Conservation (phyloP, 2,888 invertebrate genomes). For the Sphaeridia pumilis region DNA sequence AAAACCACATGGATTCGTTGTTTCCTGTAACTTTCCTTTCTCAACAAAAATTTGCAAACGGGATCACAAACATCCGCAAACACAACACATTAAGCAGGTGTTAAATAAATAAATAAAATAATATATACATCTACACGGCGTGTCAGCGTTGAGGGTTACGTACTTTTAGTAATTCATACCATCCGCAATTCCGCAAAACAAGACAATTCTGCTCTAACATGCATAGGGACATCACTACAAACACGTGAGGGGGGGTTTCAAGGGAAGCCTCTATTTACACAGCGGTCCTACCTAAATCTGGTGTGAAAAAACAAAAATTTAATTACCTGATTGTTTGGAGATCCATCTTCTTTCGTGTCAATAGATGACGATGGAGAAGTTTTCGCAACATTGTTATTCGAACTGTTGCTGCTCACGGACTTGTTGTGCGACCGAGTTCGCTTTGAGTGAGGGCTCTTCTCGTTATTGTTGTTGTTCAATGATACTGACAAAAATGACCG, state of each 20-base stretch:
- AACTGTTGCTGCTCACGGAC: constrained; percentile 10
- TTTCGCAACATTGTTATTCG: constrained; percentile 10
- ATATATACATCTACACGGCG: too few species aligned
- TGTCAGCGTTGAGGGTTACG: too few species aligned
- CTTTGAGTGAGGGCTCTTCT: constrained; percentile 21
- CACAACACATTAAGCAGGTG: too few species aligned
- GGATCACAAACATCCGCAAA: background rate
- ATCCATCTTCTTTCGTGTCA: constrained; percentile 8
- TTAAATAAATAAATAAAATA: too few species aligned
- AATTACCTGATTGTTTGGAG: constrained; percentile 15
- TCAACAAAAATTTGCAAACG: background rate
- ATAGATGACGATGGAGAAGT: background rate
- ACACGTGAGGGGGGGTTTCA: too few species aligned
- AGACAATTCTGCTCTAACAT: too few species aligned
- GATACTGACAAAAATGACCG: constrained; percentile 9
- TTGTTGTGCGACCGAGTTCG: constrained; percentile 31
- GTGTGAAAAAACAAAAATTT: too few species aligned
- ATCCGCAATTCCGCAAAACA: too few species aligned
- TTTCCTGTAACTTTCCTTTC: background rate
- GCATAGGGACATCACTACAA: too few species aligned
- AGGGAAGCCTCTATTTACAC: too few species aligned
- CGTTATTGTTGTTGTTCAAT: constrained; percentile 26
- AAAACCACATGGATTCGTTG: constrained; percentile 8
- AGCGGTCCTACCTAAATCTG: too few species aligned
- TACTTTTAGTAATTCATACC: too few species aligned